Percentiles rank a stretch among this genome's conserved stretches.
These are phyloP conservation scores for Elysia chlorotica DNA, from an alignment of 1,140 invertebrate species.

Conservation along the genomic window DNA sequence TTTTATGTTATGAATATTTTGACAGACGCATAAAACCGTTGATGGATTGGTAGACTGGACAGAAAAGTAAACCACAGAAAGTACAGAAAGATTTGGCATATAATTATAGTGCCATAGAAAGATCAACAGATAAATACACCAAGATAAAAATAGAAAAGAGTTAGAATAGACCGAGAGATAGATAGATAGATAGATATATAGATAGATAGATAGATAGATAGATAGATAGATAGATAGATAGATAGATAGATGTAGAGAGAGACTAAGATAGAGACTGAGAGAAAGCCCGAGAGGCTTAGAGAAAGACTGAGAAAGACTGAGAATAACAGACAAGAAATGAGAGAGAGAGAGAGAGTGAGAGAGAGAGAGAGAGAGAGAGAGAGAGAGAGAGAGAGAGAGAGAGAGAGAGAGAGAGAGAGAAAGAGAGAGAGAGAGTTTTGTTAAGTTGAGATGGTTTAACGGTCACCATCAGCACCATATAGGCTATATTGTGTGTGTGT, in stretches of 20 bases:
- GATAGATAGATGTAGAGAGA: constrained; percentile 12
- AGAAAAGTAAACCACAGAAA: constrained; percentile 7
- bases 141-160: background rate
- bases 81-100: too few relatives aligned
- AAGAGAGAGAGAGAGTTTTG: too few relatives aligned
- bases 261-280: background rate
- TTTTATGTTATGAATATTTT: too few relatives aligned
- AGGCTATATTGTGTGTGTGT: background rate
- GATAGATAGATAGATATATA: background rate
- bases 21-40: too few relatives aligned
- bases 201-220: background rate
- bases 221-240: constrained; percentile 11
- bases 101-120: too few relatives aligned
- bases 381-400: background rate
- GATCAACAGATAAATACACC: background rate
- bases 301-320: constrained; percentile 8
- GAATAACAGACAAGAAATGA: background rate
- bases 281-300: background rate
- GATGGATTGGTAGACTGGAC: background rate
- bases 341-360: background rate
- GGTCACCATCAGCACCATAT: too few relatives aligned
- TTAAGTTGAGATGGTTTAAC: too few relatives aligned
- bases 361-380: background rate
- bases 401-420: background rate
- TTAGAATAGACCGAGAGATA: background rate